phyloP scores from a whole-genome alignment of 2,888 invertebrate species.

The Abscondita cerata region DNA sequence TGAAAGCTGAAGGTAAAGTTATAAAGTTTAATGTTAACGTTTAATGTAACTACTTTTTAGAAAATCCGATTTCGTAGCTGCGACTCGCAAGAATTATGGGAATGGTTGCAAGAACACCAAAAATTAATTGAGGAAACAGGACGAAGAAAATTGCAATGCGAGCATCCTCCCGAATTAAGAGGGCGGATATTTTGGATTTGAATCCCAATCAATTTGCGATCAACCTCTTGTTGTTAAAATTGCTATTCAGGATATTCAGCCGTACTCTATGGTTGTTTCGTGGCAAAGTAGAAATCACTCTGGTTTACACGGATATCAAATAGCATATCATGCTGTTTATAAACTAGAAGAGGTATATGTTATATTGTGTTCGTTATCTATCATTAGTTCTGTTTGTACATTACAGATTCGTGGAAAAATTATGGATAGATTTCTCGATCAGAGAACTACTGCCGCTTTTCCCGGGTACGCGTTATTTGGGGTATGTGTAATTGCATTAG shows the following conservation, averaged over 20 bases:
- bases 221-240: slow-evolving; percentile 82
- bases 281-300: slow-evolving; percentile 91
- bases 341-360: slow-evolving; percentile 65
- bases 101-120: slow-evolving; percentile 89
- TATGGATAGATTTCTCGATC: slow-evolving; percentile 66
- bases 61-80: slow-evolving; percentile 88
- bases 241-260: slow-evolving; percentile 87
- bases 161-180: slow-evolving; percentile 81
- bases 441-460: slow-evolving; percentile 73
- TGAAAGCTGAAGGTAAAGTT: slow-evolving; percentile 80
- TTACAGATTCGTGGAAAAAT: slow-evolving; percentile 78
- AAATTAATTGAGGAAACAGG: slow-evolving; percentile 66
- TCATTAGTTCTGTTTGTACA: slow-evolving; percentile 3
- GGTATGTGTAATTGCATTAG: slow-evolving; percentile 89
- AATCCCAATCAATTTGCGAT: slow-evolving; percentile 82
- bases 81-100: slow-evolving; percentile 89
- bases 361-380: background rate
- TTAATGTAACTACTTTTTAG: slow-evolving; percentile 66
- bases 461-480: slow-evolving; percentile 81
- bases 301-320: slow-evolving; percentile 83
- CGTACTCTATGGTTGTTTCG: slow-evolving; percentile 84
- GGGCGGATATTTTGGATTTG: slow-evolving; percentile 78
- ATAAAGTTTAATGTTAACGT: background rate
- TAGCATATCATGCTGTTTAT: slow-evolving; percentile 80
- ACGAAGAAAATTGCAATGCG: slow-evolving; percentile 69